Evolutionary conservation across 2,888 invertebrate genomes (phyloP), one percentile per base, ranked within the genome.

Genomic region (Trichopoda pennipes): DNA sequence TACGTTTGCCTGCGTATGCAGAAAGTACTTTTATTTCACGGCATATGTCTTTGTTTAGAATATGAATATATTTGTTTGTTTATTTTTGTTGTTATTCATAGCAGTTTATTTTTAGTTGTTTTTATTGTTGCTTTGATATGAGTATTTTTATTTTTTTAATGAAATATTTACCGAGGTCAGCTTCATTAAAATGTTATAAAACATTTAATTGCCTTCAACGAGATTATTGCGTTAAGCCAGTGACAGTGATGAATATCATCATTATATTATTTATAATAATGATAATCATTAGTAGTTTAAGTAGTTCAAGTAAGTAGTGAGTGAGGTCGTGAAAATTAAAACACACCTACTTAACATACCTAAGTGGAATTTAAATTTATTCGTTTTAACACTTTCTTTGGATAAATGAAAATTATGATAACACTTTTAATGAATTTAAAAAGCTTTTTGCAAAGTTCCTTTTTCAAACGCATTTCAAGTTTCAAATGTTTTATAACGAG

Each of bases 141-240:
- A 75, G 47, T 75, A 66, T 58, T 58, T 75, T 51, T 60, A 47
- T 58, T 42, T 68, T 28, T 75, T 68, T 80, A 77, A 85, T 85
- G 70, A 85, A 85, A 85, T 81, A 85, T 86, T 85, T 79, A 84
- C 84, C 85, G 86, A 86, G 85, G 86, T 86, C 85, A 85, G 83
- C 85, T 84, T 85, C 84, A 85, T 86, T 85, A 85, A 86, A 86
- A 81, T 84, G 80, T 78, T 81, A 86, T 85, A 84, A 85, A 86
- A 84, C 83, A 85, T 84, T 81, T 83, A 85, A 80, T 81, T 76
- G 79, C 80, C 78, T 81, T 83, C 81, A 84, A 85, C 83, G 83
- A 83, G 77, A 82, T 85, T 85, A 84, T 83, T 77, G 78, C 74
- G 53, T 70, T 76, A 73, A 53, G 68, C 44, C 16, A 55, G 47